Percentiles rank a stretch among this genome's conserved stretches.
These are phyloP conservation scores for Myotis pilosus DNA, from an alignment of 2,797 vertebrate genomes.

Conservation along the genomic window DNA sequence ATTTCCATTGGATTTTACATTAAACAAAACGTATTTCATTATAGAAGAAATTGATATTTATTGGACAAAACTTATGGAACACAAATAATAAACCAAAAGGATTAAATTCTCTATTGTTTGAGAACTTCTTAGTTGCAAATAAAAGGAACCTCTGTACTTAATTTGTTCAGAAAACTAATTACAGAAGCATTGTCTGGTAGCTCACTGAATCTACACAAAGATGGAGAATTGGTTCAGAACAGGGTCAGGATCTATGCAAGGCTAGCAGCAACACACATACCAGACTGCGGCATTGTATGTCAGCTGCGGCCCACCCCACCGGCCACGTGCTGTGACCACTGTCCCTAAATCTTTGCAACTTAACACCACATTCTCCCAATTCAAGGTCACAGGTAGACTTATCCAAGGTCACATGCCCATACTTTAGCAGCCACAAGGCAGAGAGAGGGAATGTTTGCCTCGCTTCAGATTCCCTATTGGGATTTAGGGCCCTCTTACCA, in stretches of 20 bases:
- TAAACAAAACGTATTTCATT: neutral
- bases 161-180: neutral
- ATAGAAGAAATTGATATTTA: neutral
- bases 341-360: neutral
- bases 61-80: constrained; percentile 25
- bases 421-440: neutral
- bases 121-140: neutral
- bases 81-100: neutral
- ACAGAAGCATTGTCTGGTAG: neutral
- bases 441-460: neutral
- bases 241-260: neutral
- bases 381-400: neutral
- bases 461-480: neutral
- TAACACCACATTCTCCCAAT: neutral
- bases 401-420: neutral
- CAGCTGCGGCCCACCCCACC: neutral
- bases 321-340: neutral
- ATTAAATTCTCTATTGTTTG: neutral
- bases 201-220: neutral
- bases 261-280: neutral
- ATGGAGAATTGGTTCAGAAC: neutral
- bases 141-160: constrained; percentile 9
- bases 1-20: neutral
- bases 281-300: neutral
- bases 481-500: neutral